phyloP scores from a whole-genome alignment of 2,113 vertebrate species.

The Montifringilla adamsi region DNA sequence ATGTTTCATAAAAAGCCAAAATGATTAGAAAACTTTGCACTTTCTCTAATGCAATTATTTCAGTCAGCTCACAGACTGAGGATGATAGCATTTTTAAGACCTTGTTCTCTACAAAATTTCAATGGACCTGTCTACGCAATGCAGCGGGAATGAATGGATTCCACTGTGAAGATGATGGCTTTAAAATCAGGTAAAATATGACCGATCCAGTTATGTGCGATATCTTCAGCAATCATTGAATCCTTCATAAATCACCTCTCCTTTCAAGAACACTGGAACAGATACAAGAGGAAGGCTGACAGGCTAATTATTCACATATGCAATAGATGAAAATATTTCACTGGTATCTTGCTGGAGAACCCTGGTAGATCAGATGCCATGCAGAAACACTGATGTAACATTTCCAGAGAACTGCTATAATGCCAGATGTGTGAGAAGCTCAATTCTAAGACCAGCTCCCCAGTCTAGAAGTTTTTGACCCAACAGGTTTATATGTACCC shows the following conservation, averaged over 20 bases:
- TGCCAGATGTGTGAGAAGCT: not conserved
- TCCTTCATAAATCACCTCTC: not conserved
- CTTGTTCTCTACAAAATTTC: not conserved
- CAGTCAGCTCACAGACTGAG: not conserved
- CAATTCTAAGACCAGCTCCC: not conserved
- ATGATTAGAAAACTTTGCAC: not conserved
- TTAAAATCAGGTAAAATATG: not conserved
- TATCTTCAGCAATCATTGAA: not conserved
- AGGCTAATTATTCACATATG: not conserved
- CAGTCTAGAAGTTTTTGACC: not conserved
- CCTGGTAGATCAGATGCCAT: not conserved
- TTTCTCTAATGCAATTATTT: not conserved
- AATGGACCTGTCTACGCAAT: accelerated
- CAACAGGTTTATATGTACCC: not conserved
- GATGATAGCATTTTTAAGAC: not conserved
- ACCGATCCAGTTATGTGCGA: not conserved
- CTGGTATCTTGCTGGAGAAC: not conserved
- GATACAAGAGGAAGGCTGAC: not conserved
- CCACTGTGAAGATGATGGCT: not conserved
- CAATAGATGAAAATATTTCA: not conserved
- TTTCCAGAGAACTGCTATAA: not conserved
- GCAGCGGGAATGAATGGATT: not conserved
- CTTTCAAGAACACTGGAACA: not conserved
- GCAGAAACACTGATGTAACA: not conserved
- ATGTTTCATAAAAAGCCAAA: not conserved